Conservation (phyloP, 1,140 invertebrate species). For the Papilio xuthus region DNA sequence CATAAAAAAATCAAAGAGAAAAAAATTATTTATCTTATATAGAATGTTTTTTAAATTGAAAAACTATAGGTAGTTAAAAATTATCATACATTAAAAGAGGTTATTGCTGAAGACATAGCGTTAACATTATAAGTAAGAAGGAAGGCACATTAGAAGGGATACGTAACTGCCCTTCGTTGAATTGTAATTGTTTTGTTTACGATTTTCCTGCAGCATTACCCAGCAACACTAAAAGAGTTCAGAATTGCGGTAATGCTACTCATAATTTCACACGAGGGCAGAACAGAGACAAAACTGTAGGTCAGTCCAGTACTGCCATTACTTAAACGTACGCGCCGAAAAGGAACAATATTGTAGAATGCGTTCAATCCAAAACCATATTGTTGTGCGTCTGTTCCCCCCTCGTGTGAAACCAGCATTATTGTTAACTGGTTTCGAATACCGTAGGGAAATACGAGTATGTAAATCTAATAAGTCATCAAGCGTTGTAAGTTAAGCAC, state of each 20-base stretch:
- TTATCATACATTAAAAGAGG: not conserved
- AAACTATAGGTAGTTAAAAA: too few species aligned
- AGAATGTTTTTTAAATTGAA: too few species aligned
- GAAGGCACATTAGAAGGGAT: constrained; percentile 59
- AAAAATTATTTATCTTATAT: too few species aligned
- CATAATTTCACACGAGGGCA: not conserved
- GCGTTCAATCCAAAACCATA: not conserved
- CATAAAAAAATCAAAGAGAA: not conserved
- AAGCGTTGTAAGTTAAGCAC: constrained; percentile 25
- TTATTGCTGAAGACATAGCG: constrained; percentile 58
- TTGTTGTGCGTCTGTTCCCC: not conserved
- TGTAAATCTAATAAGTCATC: constrained; percentile 42
- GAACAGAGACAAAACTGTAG: not conserved
- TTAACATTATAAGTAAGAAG: constrained; percentile 54
- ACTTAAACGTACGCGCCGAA: not conserved
- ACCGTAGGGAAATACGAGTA: constrained; percentile 44
- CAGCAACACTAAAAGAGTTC: constrained; percentile 59
- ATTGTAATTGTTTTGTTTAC: constrained; percentile 74
- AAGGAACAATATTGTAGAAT: not conserved
- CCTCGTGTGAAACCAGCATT: not conserved
- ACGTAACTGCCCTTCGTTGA: constrained; percentile 59
- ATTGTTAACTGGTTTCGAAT: constrained; percentile 60
- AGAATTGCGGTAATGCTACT: constrained; percentile 58
- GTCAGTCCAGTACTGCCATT: not conserved
- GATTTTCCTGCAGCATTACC: constrained; percentile 58